Evolutionary conservation across 1,140 invertebrate species (phyloP), one percentile per base, ranked within the genome.

Genomic region (Lethrus apterus): DNA sequence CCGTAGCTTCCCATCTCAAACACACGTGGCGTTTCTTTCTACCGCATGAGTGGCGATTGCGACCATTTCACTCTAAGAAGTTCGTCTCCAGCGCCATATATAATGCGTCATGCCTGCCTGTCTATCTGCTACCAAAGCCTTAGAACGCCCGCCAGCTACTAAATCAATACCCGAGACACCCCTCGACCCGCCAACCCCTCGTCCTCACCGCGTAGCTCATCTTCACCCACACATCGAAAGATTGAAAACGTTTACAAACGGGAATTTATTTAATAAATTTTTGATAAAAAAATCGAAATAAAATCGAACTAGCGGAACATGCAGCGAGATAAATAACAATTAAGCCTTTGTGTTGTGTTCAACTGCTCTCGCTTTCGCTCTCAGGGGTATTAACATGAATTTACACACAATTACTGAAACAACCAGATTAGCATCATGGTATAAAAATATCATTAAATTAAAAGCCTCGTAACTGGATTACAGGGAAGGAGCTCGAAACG

Each of bases 1-100:
- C 34, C 34, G 15, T 20, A 20, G 34, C 34, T 36, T 36, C 34
- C 34, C 34, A 36, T 36, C 18, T 17, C 19, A 36, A 36, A 36
- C 18, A 36, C 34, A 10, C 4, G 7, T n/a, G 19, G 18, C 8
- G 34, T 36, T 4, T 13, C 23, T 20, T n/a, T 36, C 34, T 14
- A 4, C 34, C 34, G 34, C 10, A 5, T 2, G 15, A 9, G 10
- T 7, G 9, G n/a, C 8, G n/a, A 21, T 36, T 3, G 34, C 17
- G 34, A 10, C 17, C 1, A n/a, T 36, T 20, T 36, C 34, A 20
- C 34, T 36, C 17, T 17, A 20, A 36, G 50, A 56, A 60, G 58
- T 64, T 64, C 63, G 60, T 65, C 63, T 64, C 57, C 57, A 53
- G 50, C 58, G 60, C 60, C 59, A 64, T 65, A 65, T 65, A 65